Base-by-base conservation (phyloP, 2,797 vertebrate genomes). In the Poecilia velifera region DNA sequence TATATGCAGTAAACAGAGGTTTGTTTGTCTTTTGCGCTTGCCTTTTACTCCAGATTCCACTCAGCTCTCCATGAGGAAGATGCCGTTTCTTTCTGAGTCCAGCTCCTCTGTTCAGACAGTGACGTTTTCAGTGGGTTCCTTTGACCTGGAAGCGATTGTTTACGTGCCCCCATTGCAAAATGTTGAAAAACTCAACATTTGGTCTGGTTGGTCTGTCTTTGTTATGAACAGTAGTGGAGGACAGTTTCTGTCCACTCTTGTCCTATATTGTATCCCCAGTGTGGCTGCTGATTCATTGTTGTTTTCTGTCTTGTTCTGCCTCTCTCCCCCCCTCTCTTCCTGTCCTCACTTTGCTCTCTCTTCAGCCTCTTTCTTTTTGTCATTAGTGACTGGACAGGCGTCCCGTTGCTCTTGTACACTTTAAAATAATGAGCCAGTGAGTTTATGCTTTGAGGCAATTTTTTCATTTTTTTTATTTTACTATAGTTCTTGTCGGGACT, bases 271-370 rank as follows among this genome's bases (percentile, higher is more conserved):
- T 55, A 16, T 62, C 49, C 68, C 4, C 55, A 39, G 45, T 46
- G 9, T 36, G 22, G 47, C 73, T 78, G 77, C 76, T 86, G 84
- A 79, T 71, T 84, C 62, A 79, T 55, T 80, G 53, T 66, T 74
- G 73, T 64, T 82, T 84, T 84, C 72, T n/a, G 80, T 36, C 70
- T 68, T 18, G 47, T 55, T 83, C 57, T 73, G 76, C 76, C 74
- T 82, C 91, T 86, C 89, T 84, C 89, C 87, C 88, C 88, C 88
- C 86, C 89, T 87, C 89, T 89, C 87, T 91, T 92, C 91, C 91
- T 91, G 91, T 91, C 88, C 84, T 75, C 82, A 45, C 47, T 57
- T 76, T 82, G 81, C 80, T 86, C 72, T 88, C 76, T 82, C 81
- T 14, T 77, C 76, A 78, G 64, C 53, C 76, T 82, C 66, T 72